Conservation (phyloP, 2,888 invertebrate species). For the Ecdyonurus torrentis region DNA sequence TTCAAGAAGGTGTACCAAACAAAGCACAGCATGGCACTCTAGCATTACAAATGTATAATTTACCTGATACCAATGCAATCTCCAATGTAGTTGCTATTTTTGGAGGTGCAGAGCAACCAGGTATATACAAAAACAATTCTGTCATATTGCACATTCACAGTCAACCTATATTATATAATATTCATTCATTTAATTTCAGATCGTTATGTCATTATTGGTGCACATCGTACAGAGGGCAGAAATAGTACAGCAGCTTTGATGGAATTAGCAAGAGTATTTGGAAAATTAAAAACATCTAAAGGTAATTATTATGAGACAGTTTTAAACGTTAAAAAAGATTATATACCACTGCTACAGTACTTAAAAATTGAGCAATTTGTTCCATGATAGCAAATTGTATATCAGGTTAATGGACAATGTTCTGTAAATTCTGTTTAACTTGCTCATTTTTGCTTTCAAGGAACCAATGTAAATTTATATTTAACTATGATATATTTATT, state of each 20-base stretch:
- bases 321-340: too few species aligned
- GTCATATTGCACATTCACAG: too few species aligned
- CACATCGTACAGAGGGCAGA: not conserved
- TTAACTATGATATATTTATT: not conserved
- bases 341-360: too few species aligned
- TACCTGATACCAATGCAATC: not conserved
- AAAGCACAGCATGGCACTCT: too few species aligned
- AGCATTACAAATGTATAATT: not conserved
- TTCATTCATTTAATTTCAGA: not conserved
- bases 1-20: too few species aligned
- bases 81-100: not conserved
- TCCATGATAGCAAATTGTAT: too few species aligned
- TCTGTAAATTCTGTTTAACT: too few species aligned
- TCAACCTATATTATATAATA: too few species aligned
- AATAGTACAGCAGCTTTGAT: not conserved
- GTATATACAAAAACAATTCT: not conserved
- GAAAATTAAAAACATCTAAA: not conserved
- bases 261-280: not conserved
- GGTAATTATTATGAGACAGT: not conserved
- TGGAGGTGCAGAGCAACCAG: not conserved
- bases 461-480: not conserved
- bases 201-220: not conserved
- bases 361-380: too few species aligned
- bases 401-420: too few species aligned
- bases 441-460: too few species aligned